These are phyloP conservation scores for Larimichthys crocea DNA, from an alignment of 2,113 vertebrate species.

Conservation along the genomic window DNA sequence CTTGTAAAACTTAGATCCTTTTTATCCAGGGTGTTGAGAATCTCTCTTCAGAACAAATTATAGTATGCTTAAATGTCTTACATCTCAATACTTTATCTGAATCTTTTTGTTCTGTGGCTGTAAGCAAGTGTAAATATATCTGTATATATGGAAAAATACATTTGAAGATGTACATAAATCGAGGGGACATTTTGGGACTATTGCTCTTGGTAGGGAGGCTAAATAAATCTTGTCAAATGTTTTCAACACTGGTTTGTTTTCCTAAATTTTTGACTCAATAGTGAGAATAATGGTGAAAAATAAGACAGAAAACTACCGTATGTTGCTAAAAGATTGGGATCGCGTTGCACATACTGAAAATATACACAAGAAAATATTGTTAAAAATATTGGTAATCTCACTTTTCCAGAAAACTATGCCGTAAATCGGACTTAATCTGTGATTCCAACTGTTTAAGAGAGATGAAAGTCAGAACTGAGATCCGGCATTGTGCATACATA, in stretches of 20 bases:
- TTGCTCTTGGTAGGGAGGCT: constrained; percentile 63
- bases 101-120: constrained; percentile 64
- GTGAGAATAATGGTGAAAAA: neutral
- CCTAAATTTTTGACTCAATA: constrained; percentile 4
- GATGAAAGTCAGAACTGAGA: neutral
- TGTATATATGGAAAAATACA: constrained; percentile 77
- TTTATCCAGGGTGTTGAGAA: constrained; percentile 18
- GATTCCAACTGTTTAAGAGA: neutral
- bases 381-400: too few species aligned
- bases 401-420: neutral
- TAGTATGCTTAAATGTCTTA: constrained; percentile 33
- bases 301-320: too few species aligned
- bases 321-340: neutral
- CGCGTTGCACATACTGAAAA: neutral
- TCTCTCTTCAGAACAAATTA: constrained; percentile 46
- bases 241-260: constrained; percentile 64
- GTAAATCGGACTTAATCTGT: neutral
- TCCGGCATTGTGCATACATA: neutral
- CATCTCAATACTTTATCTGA: constrained; percentile 35
- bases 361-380: neutral
- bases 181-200: constrained; percentile 53
- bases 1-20: constrained; percentile 26
- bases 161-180: constrained; percentile 77
- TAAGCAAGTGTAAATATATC: constrained; percentile 82
- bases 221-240: constrained; percentile 81